Evolutionary conservation across 1,140 invertebrate species (phyloP), one percentile per base, ranked within the genome.

Genomic region (Arctopsyche grandis): DNA sequence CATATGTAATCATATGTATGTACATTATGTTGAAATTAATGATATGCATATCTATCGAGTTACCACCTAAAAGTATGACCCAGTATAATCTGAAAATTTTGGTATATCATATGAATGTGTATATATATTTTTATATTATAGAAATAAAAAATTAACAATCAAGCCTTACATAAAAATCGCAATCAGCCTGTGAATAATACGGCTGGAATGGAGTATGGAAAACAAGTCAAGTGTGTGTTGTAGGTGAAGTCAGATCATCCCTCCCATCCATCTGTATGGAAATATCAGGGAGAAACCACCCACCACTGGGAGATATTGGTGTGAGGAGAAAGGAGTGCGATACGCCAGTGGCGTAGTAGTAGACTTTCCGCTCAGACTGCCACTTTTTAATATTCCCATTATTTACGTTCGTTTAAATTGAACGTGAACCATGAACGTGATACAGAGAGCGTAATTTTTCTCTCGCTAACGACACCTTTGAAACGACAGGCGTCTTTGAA

Each of bases 181-280:
- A 44, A 76, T 76, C 74, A 76, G 24, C 69, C 76, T 77, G 76
- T 77, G 58, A 77, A 52, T 14, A 9, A 58, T 14, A n/a, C 38
- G 75, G 58, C 75, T 38, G 56, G 44, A 52, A 77, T 77, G 66
- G 69, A 60, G 58, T 58, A 79, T 79, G 58, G 78, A 79, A 79
- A 75, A 79, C 78, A 75, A 79, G 78, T 79, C 78, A 79, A 79
- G 78, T 78, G 69, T 79, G 70, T 74, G 71, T 75, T 73, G 70
- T 75, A 75, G 78, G 70, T 77, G 69, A 77, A 79, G 70, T 71
- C 71, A 74, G 78, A 75, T 79, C 71, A 79, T 79, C 78, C 71
- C 78, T 75, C 52, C 71, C 56, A 69, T 79, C 52, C 58, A 79
- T 63, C 70, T 79, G 78, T 79, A 79, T 79, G 78, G 78, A 79